phyloP scores from a whole-genome alignment of 1,140 invertebrate species.

The Choristoneura fumiferana region DNA sequence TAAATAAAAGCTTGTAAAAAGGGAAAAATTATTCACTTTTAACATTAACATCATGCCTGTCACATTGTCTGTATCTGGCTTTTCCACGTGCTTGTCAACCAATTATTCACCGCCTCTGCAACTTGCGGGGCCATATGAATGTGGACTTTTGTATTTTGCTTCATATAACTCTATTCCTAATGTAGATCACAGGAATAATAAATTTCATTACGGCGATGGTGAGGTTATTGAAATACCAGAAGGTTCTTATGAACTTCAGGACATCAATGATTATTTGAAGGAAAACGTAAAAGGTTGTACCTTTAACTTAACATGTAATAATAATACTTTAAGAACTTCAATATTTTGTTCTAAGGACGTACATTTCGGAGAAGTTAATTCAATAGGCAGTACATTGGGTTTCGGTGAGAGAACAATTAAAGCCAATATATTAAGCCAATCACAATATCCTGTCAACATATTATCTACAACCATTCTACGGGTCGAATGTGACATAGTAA shows the following conservation, averaged over 20 bases:
- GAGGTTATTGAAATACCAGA: slow-evolving; percentile 3
- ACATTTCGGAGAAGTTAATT: slow-evolving; percentile 12
- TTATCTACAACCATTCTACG: slow-evolving; percentile 15
- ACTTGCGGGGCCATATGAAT: slow-evolving; percentile 16
- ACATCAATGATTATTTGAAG: slow-evolving; percentile 14
- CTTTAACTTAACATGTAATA: slow-evolving; percentile 2
- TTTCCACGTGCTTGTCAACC: background rate
- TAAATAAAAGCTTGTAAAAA: too few species aligned
- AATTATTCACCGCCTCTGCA: background rate
- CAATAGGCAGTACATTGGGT: slow-evolving; percentile 14
- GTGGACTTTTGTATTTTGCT: slow-evolving; percentile 21
- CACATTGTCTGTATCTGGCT: slow-evolving; percentile 17
- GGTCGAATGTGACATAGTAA: slow-evolving; percentile 20
- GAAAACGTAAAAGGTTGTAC: slow-evolving; percentile 1
- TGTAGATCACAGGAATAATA: slow-evolving; percentile 3
- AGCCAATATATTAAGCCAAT: slow-evolving; percentile 21
- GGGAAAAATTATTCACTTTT: too few species aligned
- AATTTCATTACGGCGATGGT: slow-evolving; percentile 17
- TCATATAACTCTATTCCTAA: slow-evolving; percentile 21
- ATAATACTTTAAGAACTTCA: slow-evolving; percentile 18
- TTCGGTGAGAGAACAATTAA: background rate
- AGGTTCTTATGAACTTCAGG: background rate
- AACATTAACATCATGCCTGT: slow-evolving; percentile 17
- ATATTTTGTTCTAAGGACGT: slow-evolving; percentile 16
- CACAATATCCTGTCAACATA: slow-evolving; percentile 19